phyloP scores from a whole-genome alignment of 2,113 vertebrate genomes.

The Phylloscopus trochiloides region DNA sequence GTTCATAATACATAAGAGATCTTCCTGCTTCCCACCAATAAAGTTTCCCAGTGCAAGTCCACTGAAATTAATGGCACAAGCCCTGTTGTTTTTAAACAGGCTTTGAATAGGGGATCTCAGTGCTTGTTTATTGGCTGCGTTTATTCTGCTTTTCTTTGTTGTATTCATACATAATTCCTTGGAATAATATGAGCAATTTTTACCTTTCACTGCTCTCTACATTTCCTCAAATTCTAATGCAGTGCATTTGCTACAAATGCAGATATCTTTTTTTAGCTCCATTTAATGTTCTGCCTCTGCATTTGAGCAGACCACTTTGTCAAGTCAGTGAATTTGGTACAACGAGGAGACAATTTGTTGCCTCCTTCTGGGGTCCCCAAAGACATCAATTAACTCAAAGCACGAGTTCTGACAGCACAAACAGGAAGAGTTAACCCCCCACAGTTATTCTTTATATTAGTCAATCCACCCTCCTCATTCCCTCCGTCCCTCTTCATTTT shows the following conservation, averaged over 20 bases:
- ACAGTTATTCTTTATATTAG: constrained; percentile 71
- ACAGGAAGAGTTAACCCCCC: constrained; percentile 71
- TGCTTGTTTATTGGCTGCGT: background rate
- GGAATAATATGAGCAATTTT: background rate
- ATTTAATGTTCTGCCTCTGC: constrained; percentile 13
- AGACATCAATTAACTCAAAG: constrained; percentile 73
- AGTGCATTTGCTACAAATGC: background rate
- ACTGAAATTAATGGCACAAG: background rate
- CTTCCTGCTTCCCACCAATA: background rate
- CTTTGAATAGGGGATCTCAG: background rate
- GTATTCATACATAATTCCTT: background rate
- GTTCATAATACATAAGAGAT: background rate
- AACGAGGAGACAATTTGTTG: constrained; percentile 59
- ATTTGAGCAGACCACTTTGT: constrained; percentile 21
- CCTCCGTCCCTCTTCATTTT: constrained; percentile 60
- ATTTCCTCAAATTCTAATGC: background rate
- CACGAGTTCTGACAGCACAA: constrained; percentile 61
- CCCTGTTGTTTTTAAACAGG: background rate
- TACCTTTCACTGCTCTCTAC: background rate
- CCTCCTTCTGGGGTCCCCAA: constrained; percentile 66
- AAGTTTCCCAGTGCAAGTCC: background rate
- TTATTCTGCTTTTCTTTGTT: background rate
- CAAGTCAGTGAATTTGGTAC: constrained; percentile 44
- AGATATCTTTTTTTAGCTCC: background rate
- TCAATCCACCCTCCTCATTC: constrained; percentile 67